Base-by-base conservation (phyloP, 2,888 invertebrate genomes). In the Temnothorax rugatulus region DNA sequence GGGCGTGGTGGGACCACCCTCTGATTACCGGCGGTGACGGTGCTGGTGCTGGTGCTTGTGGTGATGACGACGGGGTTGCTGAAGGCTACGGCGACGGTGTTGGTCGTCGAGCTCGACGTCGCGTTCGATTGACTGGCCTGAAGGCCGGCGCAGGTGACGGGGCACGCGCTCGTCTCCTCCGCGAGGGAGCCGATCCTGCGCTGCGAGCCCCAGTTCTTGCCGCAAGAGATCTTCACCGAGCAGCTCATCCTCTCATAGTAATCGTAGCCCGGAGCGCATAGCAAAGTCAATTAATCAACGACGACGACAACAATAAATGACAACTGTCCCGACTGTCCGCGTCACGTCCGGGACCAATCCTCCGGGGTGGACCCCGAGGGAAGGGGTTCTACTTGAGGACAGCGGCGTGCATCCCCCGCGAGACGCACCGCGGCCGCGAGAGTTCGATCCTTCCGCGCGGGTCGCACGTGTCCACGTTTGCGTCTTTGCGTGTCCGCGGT, bases 171-270 rank as follows among this genome's bases (percentile, higher is more conserved):
- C 21, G 50, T 88, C 88, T 94, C 94, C 91, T 94, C 94, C 75
- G 94, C 92, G 84, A 93, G 88, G 54, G 94, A 93, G 88, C 92
- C 92, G 87, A 94, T 94, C 86, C 92, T 91, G 41, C 94, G 91
- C 90, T 94, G 94, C 77, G 94, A 93, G 57, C 92, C 92, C 94
- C 95, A 94, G 86, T 91, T 92, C 92, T 94, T 94, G 81, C 93
- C 91, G 87, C 92, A 93, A 89, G 94, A 93, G 86, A 94, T 93
- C 91, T 95, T 94, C 81, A 94, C 94, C 90, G 94, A 93, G 91
- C 94, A 94, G 89, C 94, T 95, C 95, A 95, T 95, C 90, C 92
- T 94, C 91, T 93, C 94, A 93, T 93, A 92, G 86, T 90, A 71
- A 57, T 82, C 79, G 74, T 66, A 73, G 54, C 84, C 7, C 64